Conservation (phyloP, 2,797 vertebrate species). For the Eremophila alpestris region DNA sequence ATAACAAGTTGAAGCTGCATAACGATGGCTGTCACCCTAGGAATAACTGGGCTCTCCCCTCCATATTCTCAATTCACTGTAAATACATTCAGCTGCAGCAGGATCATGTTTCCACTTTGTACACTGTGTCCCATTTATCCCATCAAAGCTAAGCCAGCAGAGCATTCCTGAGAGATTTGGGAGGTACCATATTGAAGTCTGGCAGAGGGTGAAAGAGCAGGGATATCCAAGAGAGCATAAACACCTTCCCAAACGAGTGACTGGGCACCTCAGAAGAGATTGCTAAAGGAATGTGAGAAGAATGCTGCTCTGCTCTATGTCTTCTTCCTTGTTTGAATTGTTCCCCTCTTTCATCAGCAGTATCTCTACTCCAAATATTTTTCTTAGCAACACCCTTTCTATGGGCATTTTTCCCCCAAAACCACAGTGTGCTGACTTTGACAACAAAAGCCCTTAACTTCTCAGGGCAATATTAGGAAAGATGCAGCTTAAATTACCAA, state of each 20-base stretch:
- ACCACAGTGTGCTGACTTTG: background rate
- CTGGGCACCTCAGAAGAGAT: background rate
- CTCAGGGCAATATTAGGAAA: background rate
- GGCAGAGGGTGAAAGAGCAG: background rate
- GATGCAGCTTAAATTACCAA: background rate
- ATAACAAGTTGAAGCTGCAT: background rate
- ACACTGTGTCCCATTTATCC: background rate
- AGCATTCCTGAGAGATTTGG: background rate
- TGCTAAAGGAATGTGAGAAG: background rate
- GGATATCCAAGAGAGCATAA: background rate
- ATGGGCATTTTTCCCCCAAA: background rate
- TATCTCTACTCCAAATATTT: background rate
- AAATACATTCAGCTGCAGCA: background rate
- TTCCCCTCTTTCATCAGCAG: background rate
- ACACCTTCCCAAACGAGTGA: rapidly evolving
- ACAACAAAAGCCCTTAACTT: background rate
- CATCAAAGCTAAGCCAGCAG: background rate
- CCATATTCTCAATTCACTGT: background rate
- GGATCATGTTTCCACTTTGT: background rate
- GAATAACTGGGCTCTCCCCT: background rate
- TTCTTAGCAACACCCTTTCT: background rate
- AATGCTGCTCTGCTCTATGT: background rate
- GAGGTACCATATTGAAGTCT: background rate
- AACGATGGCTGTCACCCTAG: background rate
- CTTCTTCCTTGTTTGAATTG: background rate